A percentile compares a stretch with the other conserved stretches of the same genome.
phyloP scores from a whole-genome alignment of 2,888 invertebrate species.

The Pristionchus maxplancki region DNA sequence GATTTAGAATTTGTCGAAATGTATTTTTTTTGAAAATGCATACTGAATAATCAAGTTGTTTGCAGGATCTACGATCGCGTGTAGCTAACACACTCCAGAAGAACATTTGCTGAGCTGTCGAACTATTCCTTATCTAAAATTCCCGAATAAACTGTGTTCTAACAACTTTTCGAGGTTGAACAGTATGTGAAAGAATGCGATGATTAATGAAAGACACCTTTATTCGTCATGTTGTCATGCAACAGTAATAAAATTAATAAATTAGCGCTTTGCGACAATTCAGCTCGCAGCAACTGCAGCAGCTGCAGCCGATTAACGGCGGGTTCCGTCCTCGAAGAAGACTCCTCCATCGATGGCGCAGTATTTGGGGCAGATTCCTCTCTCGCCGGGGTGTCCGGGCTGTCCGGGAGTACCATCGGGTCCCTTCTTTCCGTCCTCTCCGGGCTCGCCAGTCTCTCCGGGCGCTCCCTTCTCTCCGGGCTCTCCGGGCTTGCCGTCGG shows the following conservation, averaged over 20 bases:
- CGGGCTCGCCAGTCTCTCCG: slow-evolving; percentile 51
- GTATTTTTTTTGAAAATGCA: too few relatives aligned
- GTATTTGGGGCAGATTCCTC: slow-evolving; percentile 59
- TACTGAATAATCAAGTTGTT: too few relatives aligned
- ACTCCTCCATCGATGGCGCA: slow-evolving; percentile 63
- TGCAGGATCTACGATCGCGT: neutral
- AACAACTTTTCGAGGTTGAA: too few relatives aligned
- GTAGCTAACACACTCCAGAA: neutral
- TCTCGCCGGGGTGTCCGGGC: slow-evolving; percentile 65
- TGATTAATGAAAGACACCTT: neutral
- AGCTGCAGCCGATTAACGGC: slow-evolving; percentile 37
- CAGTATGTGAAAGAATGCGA: neutral
- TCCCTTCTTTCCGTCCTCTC: slow-evolving; percentile 64
- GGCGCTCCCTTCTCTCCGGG: slow-evolving; percentile 57
- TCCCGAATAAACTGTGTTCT: too few relatives aligned
- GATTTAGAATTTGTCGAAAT: too few relatives aligned
- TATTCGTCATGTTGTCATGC: neutral
- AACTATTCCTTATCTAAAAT: too few relatives aligned
- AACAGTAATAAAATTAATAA: slow-evolving; percentile 33
- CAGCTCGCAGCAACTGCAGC: neutral
- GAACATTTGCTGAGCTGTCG: neutral
- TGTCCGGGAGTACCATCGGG: slow-evolving; percentile 60
- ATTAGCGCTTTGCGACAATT: slow-evolving; percentile 30
- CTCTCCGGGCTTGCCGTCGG: slow-evolving; percentile 65
- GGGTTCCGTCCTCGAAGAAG: slow-evolving; percentile 55